phyloP scores from a whole-genome alignment of 2,797 vertebrate species.

The Dicrostonyx torquatus region DNA sequence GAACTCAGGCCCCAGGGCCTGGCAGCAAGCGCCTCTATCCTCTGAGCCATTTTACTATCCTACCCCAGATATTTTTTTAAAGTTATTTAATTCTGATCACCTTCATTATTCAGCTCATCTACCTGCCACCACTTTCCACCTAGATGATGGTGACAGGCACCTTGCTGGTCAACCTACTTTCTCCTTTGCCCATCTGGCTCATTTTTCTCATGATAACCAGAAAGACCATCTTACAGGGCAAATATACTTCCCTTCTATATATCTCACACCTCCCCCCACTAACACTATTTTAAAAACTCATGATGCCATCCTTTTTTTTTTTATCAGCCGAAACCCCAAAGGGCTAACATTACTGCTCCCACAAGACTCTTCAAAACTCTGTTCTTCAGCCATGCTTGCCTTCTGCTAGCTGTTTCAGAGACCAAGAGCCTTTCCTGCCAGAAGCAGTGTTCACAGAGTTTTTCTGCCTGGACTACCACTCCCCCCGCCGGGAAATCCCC shows the following conservation, averaged over 20 bases:
- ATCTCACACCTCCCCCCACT: too few relatives aligned
- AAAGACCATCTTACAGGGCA: conserved; percentile 16
- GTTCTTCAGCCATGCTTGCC: not conserved
- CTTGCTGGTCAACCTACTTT: not conserved
- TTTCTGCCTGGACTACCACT: not conserved
- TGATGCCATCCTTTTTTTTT: not conserved
- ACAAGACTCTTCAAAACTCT: not conserved
- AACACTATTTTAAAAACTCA: not conserved
- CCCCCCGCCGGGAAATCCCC: fast-evolving
- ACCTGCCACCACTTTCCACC: not conserved
- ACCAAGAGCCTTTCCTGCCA: not conserved
- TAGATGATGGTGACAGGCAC: not conserved
- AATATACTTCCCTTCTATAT: not conserved
- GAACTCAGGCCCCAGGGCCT: not conserved
- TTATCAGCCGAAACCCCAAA: not conserved
- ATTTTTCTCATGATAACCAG: not conserved
- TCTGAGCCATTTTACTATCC: not conserved
- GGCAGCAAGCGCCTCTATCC: not conserved
- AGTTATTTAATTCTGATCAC: not conserved
- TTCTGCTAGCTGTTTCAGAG: not conserved
- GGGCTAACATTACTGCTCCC: not conserved
- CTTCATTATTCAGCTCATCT: not conserved
- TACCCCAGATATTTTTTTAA: not conserved
- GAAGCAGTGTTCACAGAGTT: not conserved
- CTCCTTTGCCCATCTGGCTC: too few relatives aligned